These are phyloP conservation scores for Forbesichthys papilliferus DNA, from an alignment of 2,113 vertebrate genomes.

Conservation along the genomic window DNA sequence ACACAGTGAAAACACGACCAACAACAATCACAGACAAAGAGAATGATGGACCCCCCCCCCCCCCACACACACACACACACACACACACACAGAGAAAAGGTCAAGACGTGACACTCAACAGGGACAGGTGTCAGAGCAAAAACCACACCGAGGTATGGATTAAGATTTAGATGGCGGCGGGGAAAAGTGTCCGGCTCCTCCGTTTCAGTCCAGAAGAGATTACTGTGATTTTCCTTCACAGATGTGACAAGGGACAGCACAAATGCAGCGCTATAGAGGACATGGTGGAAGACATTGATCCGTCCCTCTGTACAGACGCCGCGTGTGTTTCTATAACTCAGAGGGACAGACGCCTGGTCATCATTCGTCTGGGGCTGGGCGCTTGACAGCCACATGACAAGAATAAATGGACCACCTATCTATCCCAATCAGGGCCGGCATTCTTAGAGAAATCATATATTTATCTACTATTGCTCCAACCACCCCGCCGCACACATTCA, in stretches of 20 bases:
- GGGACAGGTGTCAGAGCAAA: constrained; percentile 47
- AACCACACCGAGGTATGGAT: constrained; percentile 21
- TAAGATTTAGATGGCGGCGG: constrained; percentile 40
- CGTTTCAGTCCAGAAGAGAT: constrained; percentile 36
- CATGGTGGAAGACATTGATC: constrained; percentile 68
- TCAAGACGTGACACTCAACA: constrained; percentile 47
- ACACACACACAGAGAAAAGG: constrained; percentile 43
- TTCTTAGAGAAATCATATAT: constrained; percentile 43
- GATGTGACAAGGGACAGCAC: constrained; percentile 45
- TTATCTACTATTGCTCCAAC: constrained; percentile 20
- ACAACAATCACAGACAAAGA: constrained; percentile 57
- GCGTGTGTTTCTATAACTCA: constrained; percentile 73
- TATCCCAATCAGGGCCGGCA: constrained; percentile 47
- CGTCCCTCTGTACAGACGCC: constrained; percentile 56
- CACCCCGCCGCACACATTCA: too few species aligned
- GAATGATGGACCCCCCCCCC: constrained; percentile 41
- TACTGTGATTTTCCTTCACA: constrained; percentile 39
- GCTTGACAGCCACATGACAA: constrained; percentile 75
- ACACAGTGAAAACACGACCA: constrained; percentile 44
- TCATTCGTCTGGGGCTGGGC: constrained; percentile 65
- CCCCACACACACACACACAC: not conserved
- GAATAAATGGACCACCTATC: constrained; percentile 65
- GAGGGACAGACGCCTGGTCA: constrained; percentile 67
- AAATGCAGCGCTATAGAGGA: constrained; percentile 30
- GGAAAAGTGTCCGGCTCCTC: constrained; percentile 28